phyloP scores from a whole-genome alignment of 2,888 invertebrate genomes.

The Caenorhabditis imperialis region DNA sequence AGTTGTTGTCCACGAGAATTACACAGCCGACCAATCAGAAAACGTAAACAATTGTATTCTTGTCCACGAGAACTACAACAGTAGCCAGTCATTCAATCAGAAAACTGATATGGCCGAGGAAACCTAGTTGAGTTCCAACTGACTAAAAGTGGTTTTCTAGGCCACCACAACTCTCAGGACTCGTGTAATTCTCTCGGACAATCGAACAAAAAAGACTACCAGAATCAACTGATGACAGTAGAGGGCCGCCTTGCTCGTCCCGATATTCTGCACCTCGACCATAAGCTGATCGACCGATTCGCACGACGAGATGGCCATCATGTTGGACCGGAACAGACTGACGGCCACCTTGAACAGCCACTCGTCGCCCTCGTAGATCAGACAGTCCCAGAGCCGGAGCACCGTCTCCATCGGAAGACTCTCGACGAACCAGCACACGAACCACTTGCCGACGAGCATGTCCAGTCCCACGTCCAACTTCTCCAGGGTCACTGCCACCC shows the following conservation, averaged over 20 bases:
- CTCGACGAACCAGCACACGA: conserved; percentile 66
- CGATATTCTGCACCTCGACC: conserved; percentile 56
- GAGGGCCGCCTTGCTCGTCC: conserved; percentile 54
- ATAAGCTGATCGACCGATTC: conserved; percentile 59
- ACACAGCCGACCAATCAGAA: too few relatives aligned
- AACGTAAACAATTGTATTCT: too few relatives aligned
- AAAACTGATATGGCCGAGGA: too few relatives aligned
- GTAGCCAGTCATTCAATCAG: too few relatives aligned
- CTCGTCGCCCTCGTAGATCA: conserved; percentile 94
- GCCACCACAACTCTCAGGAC: too few relatives aligned
- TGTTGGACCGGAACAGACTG: conserved; percentile 53
- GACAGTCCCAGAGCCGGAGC: conserved; percentile 93
- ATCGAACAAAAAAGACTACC: conserved; percentile 12
- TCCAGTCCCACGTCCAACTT: conserved; percentile 61
- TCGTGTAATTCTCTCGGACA: background rate
- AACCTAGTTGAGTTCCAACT: too few relatives aligned
- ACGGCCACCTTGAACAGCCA: conserved; percentile 89
- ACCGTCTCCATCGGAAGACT: conserved; percentile 83
- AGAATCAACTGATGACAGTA: conserved; percentile 63
- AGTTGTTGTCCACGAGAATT: too few relatives aligned
- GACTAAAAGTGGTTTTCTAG: too few relatives aligned
- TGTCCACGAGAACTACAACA: too few relatives aligned
- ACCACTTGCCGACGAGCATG: conserved; percentile 65
- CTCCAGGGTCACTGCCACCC: conserved; percentile 42
- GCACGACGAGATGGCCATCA: conserved; percentile 50